Evolutionary conservation across 2,113 vertebrate species (phyloP).

Genomic region (Perognathus longimembris): DNA sequence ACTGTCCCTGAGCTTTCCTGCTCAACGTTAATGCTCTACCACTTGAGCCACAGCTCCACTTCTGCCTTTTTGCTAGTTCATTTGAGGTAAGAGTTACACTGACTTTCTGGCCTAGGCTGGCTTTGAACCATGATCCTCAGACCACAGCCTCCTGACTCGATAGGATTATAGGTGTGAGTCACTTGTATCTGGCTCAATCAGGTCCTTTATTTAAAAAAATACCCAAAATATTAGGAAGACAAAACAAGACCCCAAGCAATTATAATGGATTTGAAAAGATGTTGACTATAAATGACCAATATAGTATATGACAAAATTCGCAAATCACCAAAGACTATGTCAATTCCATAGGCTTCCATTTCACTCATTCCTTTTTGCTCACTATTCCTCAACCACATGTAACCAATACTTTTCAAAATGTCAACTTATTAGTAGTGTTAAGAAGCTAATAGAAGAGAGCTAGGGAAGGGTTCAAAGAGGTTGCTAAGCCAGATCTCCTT

Average conservation of each 20-base stretch:
- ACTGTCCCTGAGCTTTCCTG: no score
- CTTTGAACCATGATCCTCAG: no score
- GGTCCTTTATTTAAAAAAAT: neutral
- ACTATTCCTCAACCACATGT: neutral
- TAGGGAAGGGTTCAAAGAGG: neutral
- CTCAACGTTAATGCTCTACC: no score
- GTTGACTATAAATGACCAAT: neutral
- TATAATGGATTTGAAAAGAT: conserved; percentile 28
- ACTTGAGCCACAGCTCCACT: no score
- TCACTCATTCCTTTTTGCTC: neutral
- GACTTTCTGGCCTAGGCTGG: no score
- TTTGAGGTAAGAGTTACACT: no score
- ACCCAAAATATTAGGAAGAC: neutral
- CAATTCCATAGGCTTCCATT: no score
- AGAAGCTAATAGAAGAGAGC: neutral
- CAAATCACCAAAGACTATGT: neutral
- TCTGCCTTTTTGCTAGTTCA: no score
- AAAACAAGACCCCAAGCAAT: neutral
- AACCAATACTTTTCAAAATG: neutral
- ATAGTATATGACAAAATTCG: neutral
- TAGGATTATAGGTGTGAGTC: no score
- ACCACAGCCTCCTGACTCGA: no score
- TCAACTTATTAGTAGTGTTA: neutral
- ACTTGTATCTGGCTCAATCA: no score
- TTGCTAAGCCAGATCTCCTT: neutral